Percentiles rank a stretch among this genome's conserved stretches.
Evolutionary conservation across 2,113 vertebrate species (phyloP).

Genomic region (Puntigrus tetrazona): DNA sequence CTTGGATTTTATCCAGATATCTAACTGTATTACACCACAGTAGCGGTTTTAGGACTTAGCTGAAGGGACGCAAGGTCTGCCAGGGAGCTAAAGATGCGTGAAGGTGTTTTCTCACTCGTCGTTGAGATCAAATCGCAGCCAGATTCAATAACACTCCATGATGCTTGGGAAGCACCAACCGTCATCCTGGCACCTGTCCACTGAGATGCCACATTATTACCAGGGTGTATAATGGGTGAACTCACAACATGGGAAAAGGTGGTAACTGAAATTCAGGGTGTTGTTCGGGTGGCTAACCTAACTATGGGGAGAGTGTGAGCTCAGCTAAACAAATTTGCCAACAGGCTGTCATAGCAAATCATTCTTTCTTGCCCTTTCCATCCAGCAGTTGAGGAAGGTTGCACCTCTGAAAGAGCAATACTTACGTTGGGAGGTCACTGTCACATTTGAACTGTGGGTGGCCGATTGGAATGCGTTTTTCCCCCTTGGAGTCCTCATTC

Average conservation of each 20-base stretch:
- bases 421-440: slow-evolving; percentile 2
- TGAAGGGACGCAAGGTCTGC: slow-evolving; percentile 39
- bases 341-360: slow-evolving; percentile 8
- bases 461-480: neutral
- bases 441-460: slow-evolving; percentile 6
- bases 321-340: slow-evolving; percentile 47
- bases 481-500: neutral
- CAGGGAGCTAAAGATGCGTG: slow-evolving; percentile 10
- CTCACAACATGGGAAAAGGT: slow-evolving; percentile 56
- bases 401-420: neutral
- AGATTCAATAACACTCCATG: slow-evolving; percentile 48
- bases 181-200: slow-evolving; percentile 50
- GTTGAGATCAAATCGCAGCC: slow-evolving; percentile 14
- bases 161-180: slow-evolving; percentile 66
- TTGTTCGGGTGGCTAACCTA: neutral
- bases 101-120: slow-evolving; percentile 24
- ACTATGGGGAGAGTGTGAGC: slow-evolving; percentile 40
- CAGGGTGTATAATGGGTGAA: slow-evolving; percentile 57
- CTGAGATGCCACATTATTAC: slow-evolving; percentile 61
- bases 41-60: slow-evolving; percentile 20
- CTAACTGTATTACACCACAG: slow-evolving; percentile 15
- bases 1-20: neutral
- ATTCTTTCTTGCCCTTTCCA: neutral
- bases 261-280: slow-evolving; percentile 30
- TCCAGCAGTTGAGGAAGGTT: neutral